Evolutionary conservation across 2,113 vertebrate species (phyloP).

Genomic region (Bostrychus sinensis): DNA sequence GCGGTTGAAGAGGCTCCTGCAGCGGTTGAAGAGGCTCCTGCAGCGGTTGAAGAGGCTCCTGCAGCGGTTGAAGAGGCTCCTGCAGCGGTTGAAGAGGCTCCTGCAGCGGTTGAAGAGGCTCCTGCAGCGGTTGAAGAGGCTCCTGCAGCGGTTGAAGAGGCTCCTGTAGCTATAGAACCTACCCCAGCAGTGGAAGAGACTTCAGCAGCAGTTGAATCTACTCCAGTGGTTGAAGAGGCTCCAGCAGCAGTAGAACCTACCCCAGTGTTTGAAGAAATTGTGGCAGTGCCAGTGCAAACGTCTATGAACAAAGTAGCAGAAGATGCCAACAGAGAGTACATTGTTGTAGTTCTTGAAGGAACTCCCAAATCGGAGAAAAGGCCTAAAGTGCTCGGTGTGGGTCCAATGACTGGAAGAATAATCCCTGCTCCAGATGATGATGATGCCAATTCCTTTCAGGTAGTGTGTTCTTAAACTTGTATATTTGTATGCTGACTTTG

Average conservation of each 20-base stretch:
- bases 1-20: neutral
- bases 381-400: conserved; percentile 72
- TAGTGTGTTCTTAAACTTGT: too few species aligned
- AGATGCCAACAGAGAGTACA: conserved; percentile 61
- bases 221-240: conserved; percentile 9
- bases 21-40: neutral
- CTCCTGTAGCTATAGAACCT: too few species aligned
- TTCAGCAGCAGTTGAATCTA: too few species aligned
- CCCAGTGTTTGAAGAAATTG: conserved; percentile 4
- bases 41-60: neutral
- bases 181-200: too few species aligned
- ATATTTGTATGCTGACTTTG: too few species aligned
- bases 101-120: conserved; percentile 6
- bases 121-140: too few species aligned
- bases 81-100: neutral
- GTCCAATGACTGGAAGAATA: conserved; percentile 61
- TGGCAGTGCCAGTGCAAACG: neutral
- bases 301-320: conserved; percentile 15
- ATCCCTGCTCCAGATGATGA: conserved; percentile 70
- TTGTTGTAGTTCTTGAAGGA: conserved; percentile 77
- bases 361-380: conserved; percentile 63
- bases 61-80: conserved; percentile 3
- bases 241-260: too few species aligned
- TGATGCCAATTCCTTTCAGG: conserved; percentile 46
- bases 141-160: too few species aligned